These are phyloP conservation scores for Salpingus planirostris DNA, from an alignment of 2,888 invertebrate species.

Conservation along the genomic window DNA sequence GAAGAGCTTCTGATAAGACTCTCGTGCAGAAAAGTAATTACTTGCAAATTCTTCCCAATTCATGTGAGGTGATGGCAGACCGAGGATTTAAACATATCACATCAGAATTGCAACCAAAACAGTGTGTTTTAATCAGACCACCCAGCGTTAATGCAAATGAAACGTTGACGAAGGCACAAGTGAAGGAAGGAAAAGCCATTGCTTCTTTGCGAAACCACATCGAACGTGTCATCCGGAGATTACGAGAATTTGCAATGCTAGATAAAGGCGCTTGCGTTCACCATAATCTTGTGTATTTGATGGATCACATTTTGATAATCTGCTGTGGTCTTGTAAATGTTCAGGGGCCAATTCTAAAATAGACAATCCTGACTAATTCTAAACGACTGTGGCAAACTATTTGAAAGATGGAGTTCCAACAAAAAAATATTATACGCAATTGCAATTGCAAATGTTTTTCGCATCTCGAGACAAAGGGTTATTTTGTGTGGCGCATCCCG, in stretches of 20 bases:
- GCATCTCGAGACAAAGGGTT: no score
- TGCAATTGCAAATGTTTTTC: no score
- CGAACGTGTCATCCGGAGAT: conserved; percentile 10
- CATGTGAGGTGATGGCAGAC: not conserved
- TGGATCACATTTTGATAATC: conserved; percentile 1
- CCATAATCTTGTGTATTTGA: conserved; percentile 2
- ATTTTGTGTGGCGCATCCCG: no score
- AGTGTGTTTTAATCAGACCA: conserved; percentile 12
- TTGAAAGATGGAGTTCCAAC: no score
- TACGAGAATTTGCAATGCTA: conserved; percentile 9
- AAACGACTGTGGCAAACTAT: no score
- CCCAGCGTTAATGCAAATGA: conserved; percentile 7
- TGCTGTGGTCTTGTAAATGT: not conserved
- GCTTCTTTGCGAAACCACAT: conserved; percentile 13
- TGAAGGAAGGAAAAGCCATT: conserved; percentile 9
- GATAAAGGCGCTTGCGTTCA: conserved; percentile 2
- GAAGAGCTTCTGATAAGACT: not conserved
- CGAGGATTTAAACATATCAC: conserved; percentile 11
- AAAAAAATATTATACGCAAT: no score
- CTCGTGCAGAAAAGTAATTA: not conserved
- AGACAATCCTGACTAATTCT: no score
- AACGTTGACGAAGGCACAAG: conserved; percentile 6
- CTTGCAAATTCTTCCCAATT: not conserved
- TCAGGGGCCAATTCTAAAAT: not conserved
- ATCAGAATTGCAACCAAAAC: conserved; percentile 5